These are phyloP conservation scores for Chelidonichthys spinosus DNA, from an alignment of 2,797 vertebrate species.

Conservation along the genomic window DNA sequence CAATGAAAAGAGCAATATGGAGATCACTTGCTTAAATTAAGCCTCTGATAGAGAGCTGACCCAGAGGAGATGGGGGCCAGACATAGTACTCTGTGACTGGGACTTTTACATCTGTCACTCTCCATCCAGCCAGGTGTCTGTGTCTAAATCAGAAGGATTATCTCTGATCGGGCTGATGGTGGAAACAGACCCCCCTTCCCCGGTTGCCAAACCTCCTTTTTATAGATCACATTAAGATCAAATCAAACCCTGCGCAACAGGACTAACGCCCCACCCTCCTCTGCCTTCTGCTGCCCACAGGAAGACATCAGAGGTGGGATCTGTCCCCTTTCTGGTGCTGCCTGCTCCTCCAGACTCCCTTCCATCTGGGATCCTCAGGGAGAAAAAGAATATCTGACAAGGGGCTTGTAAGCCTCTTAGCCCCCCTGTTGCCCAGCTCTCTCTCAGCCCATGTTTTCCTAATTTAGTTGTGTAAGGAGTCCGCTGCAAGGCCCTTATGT, in stretches of 20 bases:
- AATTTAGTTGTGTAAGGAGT: constrained; percentile 98
- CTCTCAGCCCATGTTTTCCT: constrained; percentile 97
- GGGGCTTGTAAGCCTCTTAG: constrained; percentile 99
- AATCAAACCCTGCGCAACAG: constrained; percentile 84
- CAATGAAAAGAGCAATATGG: constrained; percentile 83
- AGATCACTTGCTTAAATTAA: constrained; percentile 80
- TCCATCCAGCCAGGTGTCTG: constrained; percentile 81
- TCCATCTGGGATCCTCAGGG: constrained; percentile 96
- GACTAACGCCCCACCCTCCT: constrained; percentile 92
- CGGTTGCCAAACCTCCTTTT: constrained; percentile 68
- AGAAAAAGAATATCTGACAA: constrained; percentile 96
- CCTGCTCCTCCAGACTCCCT: constrained; percentile 92
- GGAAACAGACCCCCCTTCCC: constrained; percentile 79
- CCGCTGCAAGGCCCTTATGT: constrained; percentile 90
- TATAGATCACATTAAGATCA: constrained; percentile 82
- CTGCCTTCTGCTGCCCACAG: constrained; percentile 96
- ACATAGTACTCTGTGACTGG: constrained; percentile 60
- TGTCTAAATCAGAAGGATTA: constrained; percentile 81
- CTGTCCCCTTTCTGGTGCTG: constrained; percentile 88
- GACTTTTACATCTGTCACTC: constrained; percentile 82
- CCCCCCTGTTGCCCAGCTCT: constrained; percentile 92
- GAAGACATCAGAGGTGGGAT: constrained; percentile 95
- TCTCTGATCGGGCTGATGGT: constrained; percentile 85
- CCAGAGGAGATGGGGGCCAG: constrained; percentile 57
- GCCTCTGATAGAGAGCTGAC: constrained; percentile 66